phyloP scores from a whole-genome alignment of 2,113 vertebrate species.

The Ictidomys tridecemlineatus region DNA sequence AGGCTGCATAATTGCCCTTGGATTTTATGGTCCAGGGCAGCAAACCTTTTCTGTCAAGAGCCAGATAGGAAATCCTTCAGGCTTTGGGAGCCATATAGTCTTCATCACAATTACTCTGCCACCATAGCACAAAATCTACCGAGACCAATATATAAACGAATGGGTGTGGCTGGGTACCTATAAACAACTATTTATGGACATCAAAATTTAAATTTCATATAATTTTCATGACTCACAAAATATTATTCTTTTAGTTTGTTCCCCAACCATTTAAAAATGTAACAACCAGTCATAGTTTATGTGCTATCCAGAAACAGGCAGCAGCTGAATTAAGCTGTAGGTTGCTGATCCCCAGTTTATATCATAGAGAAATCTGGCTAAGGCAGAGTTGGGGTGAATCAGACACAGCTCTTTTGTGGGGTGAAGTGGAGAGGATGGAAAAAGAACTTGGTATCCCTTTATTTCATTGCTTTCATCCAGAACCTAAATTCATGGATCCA shows the following conservation, averaged over 20 bases:
- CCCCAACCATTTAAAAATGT: neutral
- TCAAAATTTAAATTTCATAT: neutral
- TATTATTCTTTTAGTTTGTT: neutral
- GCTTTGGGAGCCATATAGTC: neutral
- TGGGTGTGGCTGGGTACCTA: neutral
- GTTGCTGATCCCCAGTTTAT: neutral
- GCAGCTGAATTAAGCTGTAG: neutral
- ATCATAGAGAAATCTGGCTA: neutral
- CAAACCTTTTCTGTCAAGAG: conserved; percentile 14
- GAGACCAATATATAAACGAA: neutral
- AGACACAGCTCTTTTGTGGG: neutral
- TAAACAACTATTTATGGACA: neutral
- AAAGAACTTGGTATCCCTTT: neutral
- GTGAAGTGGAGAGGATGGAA: neutral
- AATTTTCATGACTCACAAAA: neutral
- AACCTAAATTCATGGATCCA: neutral
- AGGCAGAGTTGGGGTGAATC: neutral
- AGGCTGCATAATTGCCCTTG: neutral
- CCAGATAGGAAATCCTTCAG: conserved; percentile 1
- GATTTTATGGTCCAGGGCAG: neutral
- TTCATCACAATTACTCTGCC: neutral
- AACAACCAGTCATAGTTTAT: neutral
- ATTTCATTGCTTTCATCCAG: neutral
- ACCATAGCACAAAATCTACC: neutral
- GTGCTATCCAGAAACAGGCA: neutral